Base-by-base conservation (phyloP, 1,140 invertebrate genomes). In the Drosophila nasuta region DNA sequence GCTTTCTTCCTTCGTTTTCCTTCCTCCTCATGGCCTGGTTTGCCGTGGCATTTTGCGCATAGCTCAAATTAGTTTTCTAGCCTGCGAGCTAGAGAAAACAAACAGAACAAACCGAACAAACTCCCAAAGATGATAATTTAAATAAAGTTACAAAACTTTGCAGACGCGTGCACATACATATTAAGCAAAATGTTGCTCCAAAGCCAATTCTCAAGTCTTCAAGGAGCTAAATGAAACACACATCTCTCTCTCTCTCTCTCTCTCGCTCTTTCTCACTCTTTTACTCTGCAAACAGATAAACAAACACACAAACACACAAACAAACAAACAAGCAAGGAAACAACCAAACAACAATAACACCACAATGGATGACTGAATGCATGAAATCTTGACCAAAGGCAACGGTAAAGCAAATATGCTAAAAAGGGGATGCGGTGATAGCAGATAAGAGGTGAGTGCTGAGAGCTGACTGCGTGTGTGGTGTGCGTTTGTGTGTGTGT, bases 111-210 rank as follows among this genome's bases (percentile, higher is more conserved):
- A 10, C 35, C 35, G 35, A 38, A 41, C 67, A 45, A 76, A 64
- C 56, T 66, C 45, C 65, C 60, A 83, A 75, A 57, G 77, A 83
- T 76, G 57, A 73, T 52, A 77, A 73, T 83, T 83, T 71, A 65
- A 76, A 82, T 79, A 64, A 77, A 83, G 81, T 83, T 80, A 51
- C 62, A 69, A 83, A 25, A 81, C 67, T 75, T 71, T 59, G 28
- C 52, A 54, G 38, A 71, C 45, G 59, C 64, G 28, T 59, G 35
- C 64, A 73, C 45, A 68, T 30, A 66, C 65, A 69, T 75, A 69
- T 74, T 70, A 74, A 77, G 52, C 65, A 58, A 64, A 56, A 38
- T 57, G 72, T 79, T 58, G 63, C 13, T 33, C 28, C 38, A 51
- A 38, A 63, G 48, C 51, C 38, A 59, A 48, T 15, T 17, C 35